Evolutionary conservation across 2,113 vertebrate species (phyloP).

Genomic region (Meriones unguiculatus): DNA sequence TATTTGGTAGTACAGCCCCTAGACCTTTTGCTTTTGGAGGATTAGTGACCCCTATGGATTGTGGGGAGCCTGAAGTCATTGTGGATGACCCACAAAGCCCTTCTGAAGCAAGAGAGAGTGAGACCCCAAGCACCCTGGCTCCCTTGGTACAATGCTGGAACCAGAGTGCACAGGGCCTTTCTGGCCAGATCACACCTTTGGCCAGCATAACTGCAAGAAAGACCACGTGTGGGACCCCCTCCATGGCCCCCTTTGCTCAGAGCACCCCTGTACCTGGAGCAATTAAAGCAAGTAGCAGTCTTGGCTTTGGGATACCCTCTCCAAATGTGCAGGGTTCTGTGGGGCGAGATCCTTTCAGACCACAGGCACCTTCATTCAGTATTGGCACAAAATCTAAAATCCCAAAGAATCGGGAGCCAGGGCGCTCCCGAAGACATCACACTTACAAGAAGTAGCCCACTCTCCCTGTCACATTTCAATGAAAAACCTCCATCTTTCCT

Average conservation of each 20-base stretch:
- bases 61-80: conserved; percentile 67
- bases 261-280: conserved; percentile 74
- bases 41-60: conserved; percentile 63
- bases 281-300: conserved; percentile 42
- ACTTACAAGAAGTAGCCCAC: conserved; percentile 91
- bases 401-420: conserved; percentile 87
- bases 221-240: conserved; percentile 87
- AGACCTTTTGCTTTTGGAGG: conserved; percentile 90
- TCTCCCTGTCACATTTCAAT: not conserved
- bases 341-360: conserved; percentile 83
- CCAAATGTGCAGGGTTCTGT: conserved; percentile 86
- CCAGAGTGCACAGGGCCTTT: not conserved
- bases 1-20: conserved; percentile 83
- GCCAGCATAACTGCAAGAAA: conserved; percentile 86
- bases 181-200: conserved; percentile 83
- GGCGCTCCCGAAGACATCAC: conserved; percentile 92
- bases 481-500: conserved; percentile 16
- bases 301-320: conserved; percentile 87
- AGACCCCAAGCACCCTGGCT: fast-evolving
- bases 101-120: not conserved
- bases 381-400: conserved; percentile 92
- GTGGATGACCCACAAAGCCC: fast-evolving
- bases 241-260: conserved; percentile 89
- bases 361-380: conserved; percentile 89
- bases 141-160: conserved; percentile 87